Percentiles rank a stretch among this genome's conserved stretches.
Evolutionary conservation across 2,888 invertebrate genomes (phyloP).

Genomic region (Siphlonurus alternatus): DNA sequence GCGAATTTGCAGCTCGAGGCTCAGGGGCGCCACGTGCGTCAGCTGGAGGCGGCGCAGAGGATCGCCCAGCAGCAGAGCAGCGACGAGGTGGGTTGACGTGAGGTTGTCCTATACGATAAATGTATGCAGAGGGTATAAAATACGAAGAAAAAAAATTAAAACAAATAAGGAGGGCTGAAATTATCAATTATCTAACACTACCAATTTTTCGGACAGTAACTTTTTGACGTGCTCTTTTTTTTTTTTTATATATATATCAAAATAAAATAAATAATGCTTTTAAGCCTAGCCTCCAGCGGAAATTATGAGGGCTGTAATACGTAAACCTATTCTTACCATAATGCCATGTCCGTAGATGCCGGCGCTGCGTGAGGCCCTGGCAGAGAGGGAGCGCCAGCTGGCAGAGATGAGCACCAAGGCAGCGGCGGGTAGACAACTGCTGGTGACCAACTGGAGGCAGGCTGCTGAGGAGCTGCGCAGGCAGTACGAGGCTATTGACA

Average conservation of each 20-base stretch:
- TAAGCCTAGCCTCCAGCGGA: too few species aligned
- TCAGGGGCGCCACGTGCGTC: background rate
- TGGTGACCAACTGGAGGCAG: slow-evolving; percentile 29
- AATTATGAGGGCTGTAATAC: too few species aligned
- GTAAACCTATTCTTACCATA: too few species aligned
- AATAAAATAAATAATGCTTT: too few species aligned
- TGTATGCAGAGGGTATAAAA: background rate
- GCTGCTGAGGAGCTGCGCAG: slow-evolving; percentile 36
- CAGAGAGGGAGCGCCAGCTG: background rate
- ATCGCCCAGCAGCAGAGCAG: background rate
- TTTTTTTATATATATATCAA: too few species aligned
- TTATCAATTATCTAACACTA: too few species aligned
- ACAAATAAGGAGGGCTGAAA: too few species aligned
- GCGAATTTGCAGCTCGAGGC: slow-evolving; percentile 27
- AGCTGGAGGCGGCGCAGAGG: slow-evolving; percentile 2
- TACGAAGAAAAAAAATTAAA: background rate
- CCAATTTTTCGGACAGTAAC: too few species aligned
- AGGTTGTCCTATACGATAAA: slow-evolving; percentile 26
- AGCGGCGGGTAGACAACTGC: slow-evolving; percentile 7
- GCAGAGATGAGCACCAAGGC: background rate
- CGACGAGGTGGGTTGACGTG: slow-evolving; percentile 19
- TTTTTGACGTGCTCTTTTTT: too few species aligned
- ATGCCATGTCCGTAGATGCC: background rate
- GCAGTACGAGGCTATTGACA: slow-evolving; percentile 44
- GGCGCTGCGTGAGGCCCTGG: background rate